These are phyloP conservation scores for Formicarius rufipectus DNA, from an alignment of 2,113 vertebrate genomes.

Conservation along the genomic window DNA sequence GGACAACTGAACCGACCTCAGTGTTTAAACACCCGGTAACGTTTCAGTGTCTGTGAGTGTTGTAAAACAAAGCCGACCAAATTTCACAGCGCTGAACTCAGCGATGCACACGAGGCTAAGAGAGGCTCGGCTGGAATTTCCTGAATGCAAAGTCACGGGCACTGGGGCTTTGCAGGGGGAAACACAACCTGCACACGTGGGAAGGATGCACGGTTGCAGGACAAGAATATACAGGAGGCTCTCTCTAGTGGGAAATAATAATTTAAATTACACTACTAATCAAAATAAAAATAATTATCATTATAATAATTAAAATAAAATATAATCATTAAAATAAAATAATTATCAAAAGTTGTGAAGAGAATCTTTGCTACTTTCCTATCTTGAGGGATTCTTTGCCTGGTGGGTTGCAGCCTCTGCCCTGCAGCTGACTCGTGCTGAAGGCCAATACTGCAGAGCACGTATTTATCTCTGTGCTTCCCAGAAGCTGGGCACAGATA, in stretches of 20 bases:
- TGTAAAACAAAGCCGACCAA: background rate
- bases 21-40: background rate
- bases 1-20: background rate
- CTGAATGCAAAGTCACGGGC: background rate
- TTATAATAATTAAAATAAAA: no score
- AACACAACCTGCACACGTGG: background rate
- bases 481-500: background rate
- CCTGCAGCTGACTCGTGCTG: background rate
- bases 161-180: background rate
- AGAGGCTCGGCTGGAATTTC: background rate
- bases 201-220: background rate
- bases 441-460: background rate
- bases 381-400: background rate
- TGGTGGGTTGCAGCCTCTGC: background rate
- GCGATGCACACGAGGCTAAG: background rate
- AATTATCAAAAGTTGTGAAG: background rate
- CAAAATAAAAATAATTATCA: background rate
- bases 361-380: background rate
- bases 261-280: background rate
- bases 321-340: background rate
- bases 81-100: background rate
- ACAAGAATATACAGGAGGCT: background rate
- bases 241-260: background rate
- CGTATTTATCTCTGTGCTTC: background rate
- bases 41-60: background rate